These are phyloP conservation scores for Clistopyga incitator DNA, from an alignment of 2,888 invertebrate genomes.

Conservation along the genomic window DNA sequence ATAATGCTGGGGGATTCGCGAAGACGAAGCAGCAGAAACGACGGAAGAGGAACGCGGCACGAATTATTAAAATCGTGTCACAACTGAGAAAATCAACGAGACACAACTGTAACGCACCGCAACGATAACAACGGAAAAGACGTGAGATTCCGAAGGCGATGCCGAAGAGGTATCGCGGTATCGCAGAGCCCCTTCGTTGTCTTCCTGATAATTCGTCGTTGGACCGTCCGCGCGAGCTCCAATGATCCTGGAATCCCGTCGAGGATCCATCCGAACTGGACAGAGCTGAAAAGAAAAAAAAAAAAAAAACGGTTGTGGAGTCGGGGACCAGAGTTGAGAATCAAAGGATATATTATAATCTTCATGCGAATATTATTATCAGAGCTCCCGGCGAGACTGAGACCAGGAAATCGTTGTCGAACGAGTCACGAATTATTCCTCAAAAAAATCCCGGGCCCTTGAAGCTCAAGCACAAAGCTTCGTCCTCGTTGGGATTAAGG, in stretches of 20 bases:
- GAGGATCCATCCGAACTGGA: background rate
- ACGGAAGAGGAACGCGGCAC: conserved; percentile 37
- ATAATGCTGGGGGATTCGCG: conserved; percentile 41
- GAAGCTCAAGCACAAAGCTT: background rate
- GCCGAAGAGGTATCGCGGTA: conserved; percentile 45
- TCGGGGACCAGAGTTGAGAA: conserved; percentile 45
- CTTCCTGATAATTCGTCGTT: conserved; percentile 30
- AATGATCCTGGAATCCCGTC: conserved; percentile 8
- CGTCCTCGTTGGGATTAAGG: background rate
- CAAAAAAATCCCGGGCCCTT: background rate
- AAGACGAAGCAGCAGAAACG: conserved; percentile 24
- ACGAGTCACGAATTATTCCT: background rate
- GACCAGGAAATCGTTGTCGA: background rate
- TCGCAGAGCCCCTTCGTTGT: conserved; percentile 41
- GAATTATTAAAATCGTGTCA: conserved; percentile 20
- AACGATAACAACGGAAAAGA: background rate
- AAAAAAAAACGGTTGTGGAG: background rate
- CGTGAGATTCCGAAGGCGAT: conserved; percentile 6
- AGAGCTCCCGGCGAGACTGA: conserved; percentile 46
- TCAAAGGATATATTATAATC: conserved; percentile 27
- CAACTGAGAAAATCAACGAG: conserved; percentile 26
- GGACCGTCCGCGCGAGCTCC: conserved; percentile 2
- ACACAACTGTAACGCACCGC: background rate
- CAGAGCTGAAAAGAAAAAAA: too few relatives aligned
- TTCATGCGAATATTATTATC: conserved; percentile 46